Evolutionary conservation across 2,113 vertebrate species (phyloP), one percentile per base, ranked within the genome.

Genomic region (Anoura caudifer): DNA sequence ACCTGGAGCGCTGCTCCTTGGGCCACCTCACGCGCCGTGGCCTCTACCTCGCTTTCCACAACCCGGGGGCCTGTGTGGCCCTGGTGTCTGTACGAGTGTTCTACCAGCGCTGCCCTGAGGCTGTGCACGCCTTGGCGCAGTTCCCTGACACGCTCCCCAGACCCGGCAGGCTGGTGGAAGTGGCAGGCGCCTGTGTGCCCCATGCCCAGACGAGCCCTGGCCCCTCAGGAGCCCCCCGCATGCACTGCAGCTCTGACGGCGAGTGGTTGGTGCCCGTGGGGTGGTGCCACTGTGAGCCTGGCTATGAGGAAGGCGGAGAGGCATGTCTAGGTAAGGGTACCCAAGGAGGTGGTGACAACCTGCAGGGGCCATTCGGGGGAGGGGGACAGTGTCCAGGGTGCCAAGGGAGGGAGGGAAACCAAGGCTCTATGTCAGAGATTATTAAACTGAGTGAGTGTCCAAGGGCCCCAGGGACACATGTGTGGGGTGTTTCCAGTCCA

Each of bases 21-120:
- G 97, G 97, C 50, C 98, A n/a, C 82, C 97, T 99, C 75, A 97
- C 98, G n/a, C 98, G 93, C 15, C 98, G 98, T 0, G 98, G 98
- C 56, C 98, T 99, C 98, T 99, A 99, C 91, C 95, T 99, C 28
- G 98, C 98, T 43, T 99, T 99, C 97, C 98, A 99, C 97, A 99
- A 99, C 97, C 98, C 98, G 0, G 98, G 98, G 1, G 98, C 98
- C 11, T 99, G 98, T 0, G 98, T 99, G 56, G 98, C 98, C 0
- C 95, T 99, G 95, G 98, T 99, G 69, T 98, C 98, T 0, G 98
- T 99, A 19, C 97, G 98, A 7, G 98, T 98, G 63, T 99, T 98
- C 69, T 99, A 99, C 95, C 98, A 98, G 97, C 98, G 96, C 36
- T 99, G 98, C 69, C 98, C 98, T 0, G 97, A 98, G 59, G 87